A percentile compares a stretch with the other conserved stretches of the same genome.
Conservation (phyloP, 2,888 invertebrate species). For the Pristionchus exspectatus region DNA sequence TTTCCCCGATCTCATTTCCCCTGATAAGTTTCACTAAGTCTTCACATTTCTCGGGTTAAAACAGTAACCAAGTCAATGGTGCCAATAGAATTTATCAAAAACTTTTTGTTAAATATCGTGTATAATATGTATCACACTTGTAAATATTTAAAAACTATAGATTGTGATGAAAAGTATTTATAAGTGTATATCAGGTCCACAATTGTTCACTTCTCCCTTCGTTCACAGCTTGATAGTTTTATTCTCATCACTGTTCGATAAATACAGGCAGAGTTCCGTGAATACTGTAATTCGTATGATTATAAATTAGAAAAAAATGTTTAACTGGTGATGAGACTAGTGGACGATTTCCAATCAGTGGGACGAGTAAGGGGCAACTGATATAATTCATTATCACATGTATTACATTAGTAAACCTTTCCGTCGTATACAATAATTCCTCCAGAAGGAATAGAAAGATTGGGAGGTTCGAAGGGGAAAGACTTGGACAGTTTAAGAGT, state of each 20-base stretch:
- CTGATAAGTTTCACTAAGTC: neutral
- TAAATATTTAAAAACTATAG: conserved; percentile 5
- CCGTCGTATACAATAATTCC: neutral
- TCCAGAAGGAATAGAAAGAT: conserved; percentile 44
- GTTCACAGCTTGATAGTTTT: conserved; percentile 38
- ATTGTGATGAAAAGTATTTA: conserved; percentile 36
- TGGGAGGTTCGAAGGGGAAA: conserved; percentile 38
- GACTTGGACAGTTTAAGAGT: conserved; percentile 15
- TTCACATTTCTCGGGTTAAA: neutral
- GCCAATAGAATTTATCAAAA: neutral
- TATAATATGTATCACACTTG: neutral
- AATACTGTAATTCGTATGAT: conserved; percentile 1
- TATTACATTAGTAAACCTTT: neutral
- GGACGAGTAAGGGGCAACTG: conserved; percentile 33
- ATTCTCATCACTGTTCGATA: conserved; percentile 40
- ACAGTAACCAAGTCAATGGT: neutral
- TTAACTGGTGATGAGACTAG: conserved; percentile 31
- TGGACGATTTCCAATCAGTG: conserved; percentile 31
- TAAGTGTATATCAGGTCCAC: neutral
- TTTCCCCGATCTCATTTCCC: conserved; percentile 4
- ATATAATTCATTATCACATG: neutral
- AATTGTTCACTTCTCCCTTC: neutral
- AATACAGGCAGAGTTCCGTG: conserved; percentile 30
- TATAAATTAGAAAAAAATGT: neutral
- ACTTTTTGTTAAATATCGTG: neutral